Percentiles rank a stretch among this genome's conserved stretches.
phyloP scores from a whole-genome alignment of 1,140 invertebrate species.

The Acromyrmex charruanus region DNA sequence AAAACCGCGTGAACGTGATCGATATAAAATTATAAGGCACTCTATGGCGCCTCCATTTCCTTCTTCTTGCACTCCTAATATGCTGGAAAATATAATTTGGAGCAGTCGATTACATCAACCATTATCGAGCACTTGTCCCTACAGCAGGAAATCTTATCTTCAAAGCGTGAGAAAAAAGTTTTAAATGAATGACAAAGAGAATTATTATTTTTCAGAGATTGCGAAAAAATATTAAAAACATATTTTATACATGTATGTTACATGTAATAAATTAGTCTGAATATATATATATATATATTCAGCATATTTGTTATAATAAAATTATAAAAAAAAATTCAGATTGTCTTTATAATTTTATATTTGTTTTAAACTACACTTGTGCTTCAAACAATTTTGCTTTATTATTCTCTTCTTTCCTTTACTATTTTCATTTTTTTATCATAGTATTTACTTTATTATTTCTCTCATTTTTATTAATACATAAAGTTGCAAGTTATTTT shows the following conservation, averaged over 20 bases:
- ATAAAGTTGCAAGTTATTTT: not conserved
- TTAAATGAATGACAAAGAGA: not conserved
- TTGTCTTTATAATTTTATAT: slow-evolving; percentile 2
- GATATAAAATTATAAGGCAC: slow-evolving; percentile 70
- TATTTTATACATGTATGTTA: too few species aligned
- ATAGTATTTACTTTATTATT: not conserved
- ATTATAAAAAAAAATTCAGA: too few species aligned
- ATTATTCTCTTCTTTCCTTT: not conserved
- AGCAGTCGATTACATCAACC: slow-evolving; percentile 70
- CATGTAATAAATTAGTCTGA: not conserved
- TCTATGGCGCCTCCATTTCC: slow-evolving; percentile 42
- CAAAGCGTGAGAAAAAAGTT: not conserved
- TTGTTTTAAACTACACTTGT: not conserved
- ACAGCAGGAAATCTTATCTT: not conserved
- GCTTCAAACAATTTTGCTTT: not conserved
- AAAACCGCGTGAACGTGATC: slow-evolving; percentile 58
- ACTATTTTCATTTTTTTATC: not conserved
- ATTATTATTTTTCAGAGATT: not conserved
- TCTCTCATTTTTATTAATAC: not conserved
- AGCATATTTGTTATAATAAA: slow-evolving; percentile 1
- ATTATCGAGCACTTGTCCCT: slow-evolving; percentile 23
- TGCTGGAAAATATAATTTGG: slow-evolving; percentile 69
- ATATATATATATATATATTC: not conserved
- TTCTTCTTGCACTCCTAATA: slow-evolving; percentile 51
- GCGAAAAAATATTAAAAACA: not conserved